Conservation (phyloP, 2,888 invertebrate genomes). For the Ornithoptera priamus region DNA sequence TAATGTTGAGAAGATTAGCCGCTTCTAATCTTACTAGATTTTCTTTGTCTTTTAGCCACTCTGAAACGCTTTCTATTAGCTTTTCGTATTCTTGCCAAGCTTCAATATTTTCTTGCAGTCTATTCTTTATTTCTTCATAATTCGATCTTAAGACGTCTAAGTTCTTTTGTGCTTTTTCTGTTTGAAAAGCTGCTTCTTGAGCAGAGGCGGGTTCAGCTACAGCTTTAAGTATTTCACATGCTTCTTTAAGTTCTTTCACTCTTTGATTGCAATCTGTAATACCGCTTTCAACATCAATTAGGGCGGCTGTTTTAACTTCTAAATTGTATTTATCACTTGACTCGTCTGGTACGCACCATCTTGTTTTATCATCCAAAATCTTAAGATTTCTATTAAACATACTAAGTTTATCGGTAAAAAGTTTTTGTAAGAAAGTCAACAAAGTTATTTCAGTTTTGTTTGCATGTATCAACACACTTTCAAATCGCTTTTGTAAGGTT, state of each 20-base stretch:
- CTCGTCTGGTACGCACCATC: constrained; percentile 94
- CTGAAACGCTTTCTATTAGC: constrained; percentile 85
- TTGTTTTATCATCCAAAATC: constrained; percentile 91
- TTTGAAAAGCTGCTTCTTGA: constrained; percentile 83
- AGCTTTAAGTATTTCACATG: constrained; percentile 84
- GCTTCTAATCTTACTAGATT: constrained; percentile 86
- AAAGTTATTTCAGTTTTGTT: constrained; percentile 90
- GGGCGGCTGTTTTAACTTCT: constrained; percentile 92
- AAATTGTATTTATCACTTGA: constrained; percentile 95
- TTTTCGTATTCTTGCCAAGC: constrained; percentile 91
- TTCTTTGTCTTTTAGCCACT: constrained; percentile 90
- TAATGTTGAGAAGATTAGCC: constrained; percentile 84
- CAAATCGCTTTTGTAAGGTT: constrained; percentile 90
- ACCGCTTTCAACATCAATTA: constrained; percentile 87
- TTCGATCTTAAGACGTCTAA: constrained; percentile 85
- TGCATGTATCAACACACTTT: constrained; percentile 87
- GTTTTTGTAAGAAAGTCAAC: constrained; percentile 90
- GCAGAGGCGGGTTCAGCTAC: constrained; percentile 87
- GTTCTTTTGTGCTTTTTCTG: constrained; percentile 85
- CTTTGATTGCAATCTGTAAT: constrained; percentile 85
- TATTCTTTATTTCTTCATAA: constrained; percentile 83
- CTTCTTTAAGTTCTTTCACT: constrained; percentile 84
- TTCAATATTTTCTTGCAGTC: constrained; percentile 85
- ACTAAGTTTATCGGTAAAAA: constrained; percentile 90
- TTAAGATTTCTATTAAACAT: constrained; percentile 89